Conservation (phyloP, 2,888 invertebrate species). For the Lapara coniferarum region DNA sequence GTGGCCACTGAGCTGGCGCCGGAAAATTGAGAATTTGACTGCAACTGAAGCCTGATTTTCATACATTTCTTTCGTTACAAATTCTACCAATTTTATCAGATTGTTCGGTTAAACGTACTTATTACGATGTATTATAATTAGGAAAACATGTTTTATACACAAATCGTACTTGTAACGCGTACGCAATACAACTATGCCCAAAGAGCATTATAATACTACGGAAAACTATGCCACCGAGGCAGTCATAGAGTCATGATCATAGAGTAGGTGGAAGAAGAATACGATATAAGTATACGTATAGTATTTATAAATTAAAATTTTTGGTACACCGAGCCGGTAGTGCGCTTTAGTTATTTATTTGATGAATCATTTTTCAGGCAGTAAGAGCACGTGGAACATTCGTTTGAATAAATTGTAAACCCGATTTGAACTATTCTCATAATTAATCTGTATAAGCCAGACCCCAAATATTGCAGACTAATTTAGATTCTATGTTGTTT, state of each 20-base stretch:
- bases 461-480: too few relatives aligned
- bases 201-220: too few relatives aligned
- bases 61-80: background rate
- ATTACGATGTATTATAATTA: too few relatives aligned
- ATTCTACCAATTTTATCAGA: background rate
- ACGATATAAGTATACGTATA: too few relatives aligned
- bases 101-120: background rate
- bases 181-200: too few relatives aligned
- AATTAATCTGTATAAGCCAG: too few relatives aligned
- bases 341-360: background rate
- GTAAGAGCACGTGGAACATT: background rate
- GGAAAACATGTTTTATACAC: too few relatives aligned
- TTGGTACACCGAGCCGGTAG: background rate
- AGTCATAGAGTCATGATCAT: too few relatives aligned
- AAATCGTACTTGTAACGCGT: too few relatives aligned
- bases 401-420: background rate
- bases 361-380: background rate
- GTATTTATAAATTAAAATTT: background rate
- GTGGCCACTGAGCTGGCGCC: background rate
- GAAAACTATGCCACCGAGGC: too few relatives aligned
- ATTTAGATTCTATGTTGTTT: too few relatives aligned
- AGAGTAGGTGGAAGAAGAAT: background rate
- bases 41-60: slow-evolving; percentile 5
- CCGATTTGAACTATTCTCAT: background rate
- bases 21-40: slow-evolving; percentile 10